A percentile compares a stretch with the other conserved stretches of the same genome.
These are phyloP conservation scores for Enteromius thamalakanensis DNA, from an alignment of 2,797 vertebrate species.

Conservation along the genomic window DNA sequence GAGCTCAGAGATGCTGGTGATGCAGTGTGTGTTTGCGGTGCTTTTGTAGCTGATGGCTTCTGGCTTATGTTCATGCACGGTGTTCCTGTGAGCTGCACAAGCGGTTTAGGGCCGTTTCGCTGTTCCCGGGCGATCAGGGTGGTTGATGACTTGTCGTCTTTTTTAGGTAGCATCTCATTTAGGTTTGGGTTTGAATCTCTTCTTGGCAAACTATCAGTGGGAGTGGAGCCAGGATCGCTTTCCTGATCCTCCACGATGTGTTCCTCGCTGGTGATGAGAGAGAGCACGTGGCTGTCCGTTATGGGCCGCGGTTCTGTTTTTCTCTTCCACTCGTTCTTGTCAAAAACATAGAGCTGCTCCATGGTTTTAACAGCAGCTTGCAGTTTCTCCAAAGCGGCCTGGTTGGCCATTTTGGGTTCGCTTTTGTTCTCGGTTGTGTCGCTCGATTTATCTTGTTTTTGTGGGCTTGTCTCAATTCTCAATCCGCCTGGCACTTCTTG, in stretches of 20 bases:
- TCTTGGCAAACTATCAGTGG: slow-evolving; percentile 58
- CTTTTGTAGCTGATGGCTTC: slow-evolving; percentile 60
- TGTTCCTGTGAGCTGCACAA: slow-evolving; percentile 40
- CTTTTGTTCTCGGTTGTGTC: slow-evolving; percentile 75
- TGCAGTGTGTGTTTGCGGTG: slow-evolving; percentile 39
- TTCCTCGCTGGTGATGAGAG: slow-evolving; percentile 82
- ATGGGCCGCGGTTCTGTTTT: slow-evolving; percentile 79
- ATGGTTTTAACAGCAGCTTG: slow-evolving; percentile 94
- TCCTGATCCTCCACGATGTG: slow-evolving; percentile 63
- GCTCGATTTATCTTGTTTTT: slow-evolving; percentile 72
- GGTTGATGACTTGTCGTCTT: slow-evolving; percentile 53
- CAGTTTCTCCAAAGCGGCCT: slow-evolving; percentile 87
- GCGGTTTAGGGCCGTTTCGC: slow-evolving; percentile 43
- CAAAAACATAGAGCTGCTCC: slow-evolving; percentile 95
- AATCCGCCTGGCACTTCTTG: slow-evolving; percentile 76
- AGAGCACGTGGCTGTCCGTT: slow-evolving; percentile 86
- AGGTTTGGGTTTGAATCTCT: slow-evolving; percentile 62
- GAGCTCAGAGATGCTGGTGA: slow-evolving; percentile 56
- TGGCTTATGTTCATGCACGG: slow-evolving; percentile 62
- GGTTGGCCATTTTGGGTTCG: slow-evolving; percentile 73
- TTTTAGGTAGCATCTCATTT: slow-evolving; percentile 44
- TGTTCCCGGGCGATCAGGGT: slow-evolving; percentile 52
- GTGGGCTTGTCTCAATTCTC: slow-evolving; percentile 78
- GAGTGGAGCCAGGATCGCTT: background rate
- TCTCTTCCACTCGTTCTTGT: slow-evolving; percentile 91